Conservation (phyloP, 2,888 invertebrate genomes). For the Andrena hattorfiana region DNA sequence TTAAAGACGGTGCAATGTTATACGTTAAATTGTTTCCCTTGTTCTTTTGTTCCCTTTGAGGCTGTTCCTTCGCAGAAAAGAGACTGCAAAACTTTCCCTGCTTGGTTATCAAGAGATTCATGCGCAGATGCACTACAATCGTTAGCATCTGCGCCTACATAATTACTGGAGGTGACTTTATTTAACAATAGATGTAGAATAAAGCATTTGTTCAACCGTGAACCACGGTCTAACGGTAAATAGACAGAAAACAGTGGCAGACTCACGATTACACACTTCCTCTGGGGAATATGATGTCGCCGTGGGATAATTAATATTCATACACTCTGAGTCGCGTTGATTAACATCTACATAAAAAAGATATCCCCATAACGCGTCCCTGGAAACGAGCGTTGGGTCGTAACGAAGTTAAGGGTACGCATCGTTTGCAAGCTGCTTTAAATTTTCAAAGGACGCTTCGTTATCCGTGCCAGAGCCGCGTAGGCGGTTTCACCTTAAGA, state of each 20-base stretch:
- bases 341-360: slow-evolving; percentile 2
- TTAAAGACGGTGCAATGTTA: background rate
- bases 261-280: background rate
- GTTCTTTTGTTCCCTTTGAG: slow-evolving; percentile 9
- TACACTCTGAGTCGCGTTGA: background rate
- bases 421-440: background rate
- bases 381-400: background rate
- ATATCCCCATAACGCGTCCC: background rate
- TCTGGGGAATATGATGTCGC: background rate
- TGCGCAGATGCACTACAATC: background rate
- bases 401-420: background rate
- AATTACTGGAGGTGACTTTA: background rate
- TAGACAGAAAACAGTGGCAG: background rate
- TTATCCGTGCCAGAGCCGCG: background rate
- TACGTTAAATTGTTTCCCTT: background rate
- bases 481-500: slow-evolving; percentile 5
- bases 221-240: background rate
- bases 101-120: background rate
- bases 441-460: slow-evolving; percentile 23
- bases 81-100: background rate
- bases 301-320: slow-evolving; percentile 26
- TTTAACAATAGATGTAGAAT: background rate
- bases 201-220: background rate
- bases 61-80: background rate
- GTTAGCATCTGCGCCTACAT: background rate